phyloP scores from a whole-genome alignment of 2,888 invertebrate species.

The Limnephilus auricula region DNA sequence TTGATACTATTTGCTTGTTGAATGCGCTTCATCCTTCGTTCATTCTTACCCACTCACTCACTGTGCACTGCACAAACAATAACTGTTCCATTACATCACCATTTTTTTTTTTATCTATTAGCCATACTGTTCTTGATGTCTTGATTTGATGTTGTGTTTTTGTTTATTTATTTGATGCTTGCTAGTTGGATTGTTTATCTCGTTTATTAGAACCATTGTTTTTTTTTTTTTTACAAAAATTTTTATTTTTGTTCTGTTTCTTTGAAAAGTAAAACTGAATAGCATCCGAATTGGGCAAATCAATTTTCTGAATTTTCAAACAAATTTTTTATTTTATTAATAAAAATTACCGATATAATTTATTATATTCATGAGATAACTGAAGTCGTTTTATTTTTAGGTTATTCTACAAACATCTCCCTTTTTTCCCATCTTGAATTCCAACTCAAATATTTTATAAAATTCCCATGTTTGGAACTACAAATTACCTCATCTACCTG shows the following conservation, averaged over 20 bases:
- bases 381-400: background rate
- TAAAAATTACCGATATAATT: background rate
- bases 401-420: background rate
- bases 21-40: background rate
- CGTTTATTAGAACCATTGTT: background rate
- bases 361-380: background rate
- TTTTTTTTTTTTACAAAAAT: background rate
- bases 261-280: background rate
- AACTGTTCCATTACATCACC: background rate
- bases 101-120: background rate
- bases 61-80: slow-evolving; percentile 45
- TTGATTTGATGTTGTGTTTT: background rate
- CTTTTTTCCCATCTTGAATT: background rate
- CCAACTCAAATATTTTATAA: background rate
- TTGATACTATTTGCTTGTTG: slow-evolving; percentile 30
- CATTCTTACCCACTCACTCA: slow-evolving; percentile 5
- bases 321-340: background rate
- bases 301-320: background rate
- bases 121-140: background rate
- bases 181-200: slow-evolving; percentile 16
- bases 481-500: background rate
- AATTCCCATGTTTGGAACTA: background rate
- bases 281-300: background rate
- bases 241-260: background rate
- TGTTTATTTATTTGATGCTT: slow-evolving; percentile 30